Evolutionary conservation across 2,113 vertebrate genomes (phyloP), one percentile per base, ranked within the genome.

Genomic region (Urocitellus parryii): DNA sequence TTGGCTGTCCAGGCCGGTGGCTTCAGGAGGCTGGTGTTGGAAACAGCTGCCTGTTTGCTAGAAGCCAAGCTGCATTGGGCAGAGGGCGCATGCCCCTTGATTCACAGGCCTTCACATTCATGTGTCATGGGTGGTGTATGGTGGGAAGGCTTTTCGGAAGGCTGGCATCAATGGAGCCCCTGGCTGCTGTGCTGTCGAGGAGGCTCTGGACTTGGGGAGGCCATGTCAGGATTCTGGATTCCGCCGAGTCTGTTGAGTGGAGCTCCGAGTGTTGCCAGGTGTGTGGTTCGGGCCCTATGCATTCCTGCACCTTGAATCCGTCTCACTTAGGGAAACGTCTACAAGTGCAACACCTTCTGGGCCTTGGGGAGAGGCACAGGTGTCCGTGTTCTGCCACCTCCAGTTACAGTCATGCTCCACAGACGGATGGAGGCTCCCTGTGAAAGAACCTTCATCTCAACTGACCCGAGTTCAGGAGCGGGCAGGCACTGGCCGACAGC

Each of bases 271-370:
- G 56, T 58, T 1, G 0, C 74, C 68, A 22, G 58, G 20, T 1
- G 5, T 6, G 1, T 53, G 0, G 0, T 61, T 58, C 34, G 3
- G 5, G 37, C 63, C 4, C 0, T 0, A 2, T 39, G 48, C 0
- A 18, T 51, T 6, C 48, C 48, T 27, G 3, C 27, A 65, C n/a
- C 27, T 48, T 0, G 1, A 22, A 79, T 53, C n/a, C 34, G 1
- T 45, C 53, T 72, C 56, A 34, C 61, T 37, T 32, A 51, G 5
- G 58, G 86, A 82, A 53, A 14, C 24, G 37, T 68, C 70, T 22
- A 25, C 42, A 56, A 70, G 77, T 4, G 8, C 32, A 61, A 22
- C 12, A 18, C 8, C 24, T 27, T 51, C 34, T 8, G 34, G 37
- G 24, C 84, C 82, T 58, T 81, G 16, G 34, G 37, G 53, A 17